A percentile compares a stretch with the other conserved stretches of the same genome.
These are phyloP conservation scores for Priocnemis perturbator DNA, from an alignment of 2,888 invertebrate species.

Conservation along the genomic window DNA sequence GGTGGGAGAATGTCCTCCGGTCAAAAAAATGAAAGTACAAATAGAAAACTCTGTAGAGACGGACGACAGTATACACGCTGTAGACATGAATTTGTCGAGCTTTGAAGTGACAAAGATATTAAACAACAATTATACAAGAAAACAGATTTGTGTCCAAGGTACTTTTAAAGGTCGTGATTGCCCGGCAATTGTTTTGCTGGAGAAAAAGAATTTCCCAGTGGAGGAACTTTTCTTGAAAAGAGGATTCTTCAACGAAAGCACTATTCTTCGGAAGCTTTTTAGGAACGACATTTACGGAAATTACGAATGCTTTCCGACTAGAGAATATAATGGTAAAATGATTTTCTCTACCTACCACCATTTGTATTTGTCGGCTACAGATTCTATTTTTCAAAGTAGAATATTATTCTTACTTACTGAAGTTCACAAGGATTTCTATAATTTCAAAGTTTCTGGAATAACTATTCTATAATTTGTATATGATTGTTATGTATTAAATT, in stretches of 20 bases:
- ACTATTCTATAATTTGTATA: no score
- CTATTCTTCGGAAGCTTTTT: constrained; percentile 80
- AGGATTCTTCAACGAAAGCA: constrained; percentile 81
- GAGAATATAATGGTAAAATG: constrained; percentile 80
- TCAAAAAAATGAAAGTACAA: constrained; percentile 48
- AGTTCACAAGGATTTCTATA: no score
- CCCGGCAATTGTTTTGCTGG: constrained; percentile 85
- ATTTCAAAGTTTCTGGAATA: no score
- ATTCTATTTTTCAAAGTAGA: no score
- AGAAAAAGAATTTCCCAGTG: constrained; percentile 88
- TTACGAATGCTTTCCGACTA: constrained; percentile 83
- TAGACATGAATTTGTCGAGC: constrained; percentile 78
- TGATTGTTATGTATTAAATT: no score
- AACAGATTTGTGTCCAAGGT: constrained; percentile 84
- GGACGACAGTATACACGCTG: constrained; percentile 60
- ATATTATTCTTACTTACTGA: no score
- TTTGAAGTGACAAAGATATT: constrained; percentile 83
- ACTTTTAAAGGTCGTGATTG: constrained; percentile 79
- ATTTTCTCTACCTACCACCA: constrained; percentile 9
- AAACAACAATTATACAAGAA: constrained; percentile 84
- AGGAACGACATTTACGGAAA: constrained; percentile 91
- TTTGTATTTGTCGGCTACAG: no score
- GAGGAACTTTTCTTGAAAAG: constrained; percentile 77
- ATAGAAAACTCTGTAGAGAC: constrained; percentile 30
- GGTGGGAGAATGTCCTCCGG: constrained; percentile 22